Percentiles rank a stretch among this genome's conserved stretches.
Evolutionary conservation across 92 coral and sea anemone species (phyloP).

Genomic region (Hydrozoanthus gracilis): DNA sequence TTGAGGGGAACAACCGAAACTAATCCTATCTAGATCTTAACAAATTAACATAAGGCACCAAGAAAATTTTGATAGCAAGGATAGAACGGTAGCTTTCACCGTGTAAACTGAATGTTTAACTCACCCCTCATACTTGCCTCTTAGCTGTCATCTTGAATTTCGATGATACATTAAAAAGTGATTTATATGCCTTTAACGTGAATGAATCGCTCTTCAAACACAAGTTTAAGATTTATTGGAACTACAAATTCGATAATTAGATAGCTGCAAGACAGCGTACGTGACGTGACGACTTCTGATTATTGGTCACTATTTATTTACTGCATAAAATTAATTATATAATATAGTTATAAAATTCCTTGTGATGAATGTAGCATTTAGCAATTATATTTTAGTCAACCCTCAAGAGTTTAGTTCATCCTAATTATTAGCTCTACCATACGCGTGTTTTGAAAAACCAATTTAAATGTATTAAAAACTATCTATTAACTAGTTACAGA

Average conservation of each 20-base stretch:
- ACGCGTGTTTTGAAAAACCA: background rate
- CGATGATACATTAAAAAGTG: background rate
- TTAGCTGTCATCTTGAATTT: slow-evolving; percentile 60
- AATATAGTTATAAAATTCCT: no score
- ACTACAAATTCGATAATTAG: background rate
- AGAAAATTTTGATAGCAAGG: slow-evolving; percentile 63
- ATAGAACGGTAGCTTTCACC: slow-evolving; percentile 67
- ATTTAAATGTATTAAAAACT: background rate
- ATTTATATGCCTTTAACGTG: background rate
- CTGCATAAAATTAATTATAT: no score
- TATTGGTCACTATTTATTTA: slow-evolving; percentile 1
- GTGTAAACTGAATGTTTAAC: background rate
- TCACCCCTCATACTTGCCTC: background rate
- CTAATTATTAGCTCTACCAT: background rate
- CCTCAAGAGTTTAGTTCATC: background rate
- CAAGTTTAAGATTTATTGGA: background rate
- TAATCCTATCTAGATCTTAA: slow-evolving; percentile 32
- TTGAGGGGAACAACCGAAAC: slow-evolving; percentile 52
- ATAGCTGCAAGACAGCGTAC: slow-evolving; percentile 5
- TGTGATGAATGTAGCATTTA: background rate
- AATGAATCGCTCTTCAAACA: background rate
- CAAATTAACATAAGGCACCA: slow-evolving; percentile 35
- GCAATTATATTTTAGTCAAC: background rate
- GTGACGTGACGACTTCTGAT: background rate
- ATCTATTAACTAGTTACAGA: background rate